A percentile compares a stretch with the other conserved stretches of the same genome.
These are phyloP conservation scores for Notoglanidium macrostoma DNA, from an alignment of 2,797 vertebrate species.

Conservation along the genomic window DNA sequence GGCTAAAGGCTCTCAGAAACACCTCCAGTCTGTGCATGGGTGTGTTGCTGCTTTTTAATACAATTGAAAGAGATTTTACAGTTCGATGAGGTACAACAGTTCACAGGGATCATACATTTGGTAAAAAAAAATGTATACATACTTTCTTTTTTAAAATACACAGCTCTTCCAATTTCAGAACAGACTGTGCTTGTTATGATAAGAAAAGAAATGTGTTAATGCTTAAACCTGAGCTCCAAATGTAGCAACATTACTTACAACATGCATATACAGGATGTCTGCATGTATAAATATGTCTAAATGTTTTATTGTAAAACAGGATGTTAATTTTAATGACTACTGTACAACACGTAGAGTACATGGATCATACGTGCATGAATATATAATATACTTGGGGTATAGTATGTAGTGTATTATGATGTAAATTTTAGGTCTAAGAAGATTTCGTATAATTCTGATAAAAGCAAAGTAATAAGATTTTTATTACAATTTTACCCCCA, in stretches of 20 bases:
- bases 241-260: neutral
- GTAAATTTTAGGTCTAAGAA: neutral
- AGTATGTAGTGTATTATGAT: neutral
- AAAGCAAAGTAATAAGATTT: neutral
- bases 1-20: slow-evolving; percentile 44
- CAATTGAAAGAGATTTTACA: neutral
- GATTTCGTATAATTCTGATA: neutral
- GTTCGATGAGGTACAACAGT: neutral
- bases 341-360: no score
- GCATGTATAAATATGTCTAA: neutral
- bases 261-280: neutral
- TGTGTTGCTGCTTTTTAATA: neutral
- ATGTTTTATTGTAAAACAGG: neutral
- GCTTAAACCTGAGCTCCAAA: neutral
- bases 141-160: neutral
- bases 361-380: no score
- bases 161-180: neutral
- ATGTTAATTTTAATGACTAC: neutral
- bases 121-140: neutral
- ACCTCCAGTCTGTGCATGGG: slow-evolving; percentile 20
- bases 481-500: neutral
- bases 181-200: neutral
- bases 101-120: neutral
- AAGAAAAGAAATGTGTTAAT: neutral
- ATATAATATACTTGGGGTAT: neutral